phyloP scores from a whole-genome alignment of 2,113 vertebrate genomes.

The Scomber japonicus region DNA sequence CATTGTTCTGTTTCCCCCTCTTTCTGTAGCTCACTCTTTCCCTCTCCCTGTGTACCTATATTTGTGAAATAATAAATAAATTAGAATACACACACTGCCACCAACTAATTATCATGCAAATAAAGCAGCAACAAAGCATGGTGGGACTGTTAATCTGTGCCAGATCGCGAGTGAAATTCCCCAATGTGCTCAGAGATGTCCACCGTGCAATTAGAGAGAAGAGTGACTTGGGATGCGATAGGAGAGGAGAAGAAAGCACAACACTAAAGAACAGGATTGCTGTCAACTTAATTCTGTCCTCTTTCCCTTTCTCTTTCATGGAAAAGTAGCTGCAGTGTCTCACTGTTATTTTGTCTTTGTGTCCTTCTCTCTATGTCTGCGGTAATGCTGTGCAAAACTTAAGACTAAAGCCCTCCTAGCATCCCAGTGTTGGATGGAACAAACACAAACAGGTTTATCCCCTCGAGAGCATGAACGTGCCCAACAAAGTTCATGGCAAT shows the following conservation, averaged over 20 bases:
- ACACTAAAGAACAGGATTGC: constrained; percentile 84
- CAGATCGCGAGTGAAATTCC: constrained; percentile 84
- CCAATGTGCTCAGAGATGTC: constrained; percentile 87
- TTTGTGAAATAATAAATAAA: constrained; percentile 85
- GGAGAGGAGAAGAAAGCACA: constrained; percentile 72
- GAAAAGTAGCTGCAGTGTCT: constrained; percentile 55
- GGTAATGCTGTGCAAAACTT: constrained; percentile 83
- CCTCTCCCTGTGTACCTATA: constrained; percentile 74
- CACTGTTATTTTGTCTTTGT: constrained; percentile 37
- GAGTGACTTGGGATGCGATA: constrained; percentile 51
- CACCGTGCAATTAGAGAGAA: constrained; percentile 88
- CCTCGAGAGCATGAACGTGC: too few relatives aligned
- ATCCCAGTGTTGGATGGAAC: neutral
- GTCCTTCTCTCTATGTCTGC: constrained; percentile 67
- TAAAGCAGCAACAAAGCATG: constrained; percentile 82
- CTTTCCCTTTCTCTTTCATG: constrained; percentile 73
- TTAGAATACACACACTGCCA: constrained; percentile 82
- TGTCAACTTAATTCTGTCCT: constrained; percentile 92
- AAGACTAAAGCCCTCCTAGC: neutral
- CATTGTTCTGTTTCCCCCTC: constrained; percentile 74
- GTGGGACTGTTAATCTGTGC: constrained; percentile 85
- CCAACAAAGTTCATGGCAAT: too few relatives aligned
- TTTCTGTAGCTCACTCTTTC: constrained; percentile 59
- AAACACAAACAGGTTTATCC: neutral
- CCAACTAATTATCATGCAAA: constrained; percentile 91